Percentiles rank a stretch among this genome's conserved stretches.
These are phyloP conservation scores for Callaeas wilsoni DNA, from an alignment of 2,113 vertebrate species.

Conservation along the genomic window DNA sequence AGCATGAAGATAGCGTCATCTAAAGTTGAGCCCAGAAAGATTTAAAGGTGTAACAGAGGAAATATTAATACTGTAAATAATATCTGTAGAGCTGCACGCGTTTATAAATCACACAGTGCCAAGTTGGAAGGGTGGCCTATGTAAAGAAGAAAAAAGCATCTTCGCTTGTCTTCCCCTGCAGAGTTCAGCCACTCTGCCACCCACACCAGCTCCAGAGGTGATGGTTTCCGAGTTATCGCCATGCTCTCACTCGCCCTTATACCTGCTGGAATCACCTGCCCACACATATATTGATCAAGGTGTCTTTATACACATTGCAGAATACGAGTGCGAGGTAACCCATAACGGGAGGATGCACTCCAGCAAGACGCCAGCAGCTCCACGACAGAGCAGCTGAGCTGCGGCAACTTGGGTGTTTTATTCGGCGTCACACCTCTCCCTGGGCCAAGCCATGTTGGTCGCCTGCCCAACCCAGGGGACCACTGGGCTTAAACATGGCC, in stretches of 20 bases:
- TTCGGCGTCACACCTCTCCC: background rate
- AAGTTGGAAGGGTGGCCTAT: background rate
- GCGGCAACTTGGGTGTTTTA: accelerated
- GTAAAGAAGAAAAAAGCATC: background rate
- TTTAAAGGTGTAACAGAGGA: conserved; percentile 64
- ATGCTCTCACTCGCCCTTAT: accelerated
- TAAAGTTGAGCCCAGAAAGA: conserved; percentile 17
- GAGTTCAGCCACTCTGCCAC: accelerated
- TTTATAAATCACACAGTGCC: conserved; percentile 9
- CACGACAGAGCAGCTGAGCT: accelerated
- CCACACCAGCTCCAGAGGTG: background rate
- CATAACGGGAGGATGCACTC: accelerated
- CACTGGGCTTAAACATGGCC: background rate
- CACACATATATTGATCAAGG: accelerated
- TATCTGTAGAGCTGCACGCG: background rate
- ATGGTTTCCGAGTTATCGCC: accelerated
- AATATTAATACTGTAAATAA: conserved; percentile 66
- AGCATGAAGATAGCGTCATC: conserved; percentile 34
- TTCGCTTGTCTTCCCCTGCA: background rate
- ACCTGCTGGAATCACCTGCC: background rate
- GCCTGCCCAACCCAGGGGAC: background rate
- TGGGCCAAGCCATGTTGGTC: accelerated
- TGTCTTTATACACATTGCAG: accelerated
- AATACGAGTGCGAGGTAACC: accelerated
- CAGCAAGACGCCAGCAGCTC: background rate